Base-by-base conservation (phyloP, 1,140 invertebrate species). In the Notospermus geniculatus region DNA sequence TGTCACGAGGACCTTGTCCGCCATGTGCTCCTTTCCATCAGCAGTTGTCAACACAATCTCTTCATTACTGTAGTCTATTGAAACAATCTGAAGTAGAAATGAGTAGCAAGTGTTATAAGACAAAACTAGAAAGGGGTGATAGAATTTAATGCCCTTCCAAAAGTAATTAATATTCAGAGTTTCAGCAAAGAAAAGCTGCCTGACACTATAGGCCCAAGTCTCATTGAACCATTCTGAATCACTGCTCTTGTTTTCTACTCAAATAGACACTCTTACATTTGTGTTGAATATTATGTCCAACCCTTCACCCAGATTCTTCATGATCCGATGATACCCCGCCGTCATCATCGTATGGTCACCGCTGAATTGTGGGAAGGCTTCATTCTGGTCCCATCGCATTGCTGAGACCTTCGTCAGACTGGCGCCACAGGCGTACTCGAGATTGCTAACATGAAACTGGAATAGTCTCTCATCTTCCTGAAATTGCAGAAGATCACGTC, bases 381-480 rank as follows among this genome's bases (percentile, higher is more conserved):
- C 82, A 59, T 82, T 82, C 54, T 83, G 82, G 63, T 83, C 82
- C 82, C 82, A 83, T 64, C 75, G 61, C 11, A 78, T 60, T 0
- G 80, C 68, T 0, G 82, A 83, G 7, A 83, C 67, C 28, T 74
- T 60, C n/a, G 58, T 41, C 1, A 83, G 65, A 41, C 65, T 68
- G 19, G 70, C 62, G 22, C 82, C 82, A 66, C 80, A 82, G 0
- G 80, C 75, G 67, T 76, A 82, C 65, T 83, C 82, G 43, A 83
- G 60, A 63, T 81, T 82, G 50, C 77, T 69, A 0, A 81, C 67
- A 65, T 83, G 76, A 62, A 81, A 83, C 29, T 81, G 65, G 7
- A 83, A 62, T 19, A 82, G 32, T 25, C 67, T 65, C 46, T 79
- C 72, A 63, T 82, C 74, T 36, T 80, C 72, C 73, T 81, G 57